These are phyloP conservation scores for Muricea muricata DNA, from an alignment of 92 coral and sea anemone genomes.

Conservation along the genomic window DNA sequence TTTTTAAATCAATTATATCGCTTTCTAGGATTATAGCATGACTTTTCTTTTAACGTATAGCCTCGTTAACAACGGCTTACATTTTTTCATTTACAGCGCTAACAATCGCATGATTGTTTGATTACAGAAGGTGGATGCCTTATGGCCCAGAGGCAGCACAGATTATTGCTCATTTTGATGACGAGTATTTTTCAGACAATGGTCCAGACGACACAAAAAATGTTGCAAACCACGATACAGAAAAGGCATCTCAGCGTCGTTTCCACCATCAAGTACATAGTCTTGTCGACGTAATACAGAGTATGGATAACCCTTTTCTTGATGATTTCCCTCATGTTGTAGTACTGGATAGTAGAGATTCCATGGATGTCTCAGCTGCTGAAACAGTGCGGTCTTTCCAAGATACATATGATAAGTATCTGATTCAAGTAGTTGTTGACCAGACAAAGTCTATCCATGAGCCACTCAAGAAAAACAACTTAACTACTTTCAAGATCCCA, in stretches of 20 bases:
- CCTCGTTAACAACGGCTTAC: too few species aligned
- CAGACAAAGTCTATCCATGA: slow-evolving; percentile 36
- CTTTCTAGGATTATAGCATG: too few species aligned
- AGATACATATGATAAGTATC: slow-evolving; percentile 34
- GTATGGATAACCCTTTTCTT: slow-evolving; percentile 69
- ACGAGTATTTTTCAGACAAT: too few species aligned
- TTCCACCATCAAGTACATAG: slow-evolving; percentile 53
- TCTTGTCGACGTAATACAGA: slow-evolving; percentile 35
- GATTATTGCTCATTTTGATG: too few species aligned
- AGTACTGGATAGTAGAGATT: slow-evolving; percentile 60
- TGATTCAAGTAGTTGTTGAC: slow-evolving; percentile 35
- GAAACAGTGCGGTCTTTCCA: slow-evolving; percentile 40
- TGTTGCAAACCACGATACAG: slow-evolving; percentile 50
- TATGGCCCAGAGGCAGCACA: too few species aligned
- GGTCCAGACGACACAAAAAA: too few species aligned
- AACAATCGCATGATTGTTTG: too few species aligned
- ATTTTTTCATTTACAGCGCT: too few species aligned
- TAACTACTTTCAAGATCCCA: not conserved
- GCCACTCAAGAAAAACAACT: slow-evolving; percentile 53
- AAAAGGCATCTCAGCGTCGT: slow-evolving; percentile 40
- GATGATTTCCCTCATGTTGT: slow-evolving; percentile 71
- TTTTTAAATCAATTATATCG: too few species aligned
- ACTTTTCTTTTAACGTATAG: too few species aligned
- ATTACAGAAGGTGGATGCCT: too few species aligned
- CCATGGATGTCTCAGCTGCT: slow-evolving; percentile 49